Conservation (phyloP, 2,888 invertebrate species). For the Prionchulus punctatus region DNA sequence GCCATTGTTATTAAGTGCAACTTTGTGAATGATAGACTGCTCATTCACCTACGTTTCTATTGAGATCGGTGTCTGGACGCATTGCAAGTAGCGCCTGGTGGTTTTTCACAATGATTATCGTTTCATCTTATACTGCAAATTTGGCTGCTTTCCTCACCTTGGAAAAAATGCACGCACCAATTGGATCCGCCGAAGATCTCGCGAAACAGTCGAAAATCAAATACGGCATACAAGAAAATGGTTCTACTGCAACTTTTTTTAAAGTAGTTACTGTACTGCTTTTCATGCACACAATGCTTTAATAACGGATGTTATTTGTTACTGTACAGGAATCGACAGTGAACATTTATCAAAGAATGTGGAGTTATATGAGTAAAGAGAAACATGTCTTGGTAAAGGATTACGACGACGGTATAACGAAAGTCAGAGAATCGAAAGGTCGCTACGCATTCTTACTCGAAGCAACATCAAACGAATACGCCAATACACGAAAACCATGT, state of each 20-base stretch:
- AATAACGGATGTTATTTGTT: too few species aligned
- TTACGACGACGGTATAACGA: conserved; percentile 24
- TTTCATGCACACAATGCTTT: too few species aligned
- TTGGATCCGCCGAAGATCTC: conserved; percentile 70
- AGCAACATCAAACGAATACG: conserved; percentile 54
- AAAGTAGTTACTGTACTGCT: conserved; percentile 39
- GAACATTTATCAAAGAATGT: conserved; percentile 10
- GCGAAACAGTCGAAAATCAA: conserved; percentile 75
- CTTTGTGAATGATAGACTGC: too few species aligned
- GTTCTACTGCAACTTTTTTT: conserved; percentile 71
- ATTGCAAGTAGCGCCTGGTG: conserved; percentile 98
- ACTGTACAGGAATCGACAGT: conserved; percentile 8
- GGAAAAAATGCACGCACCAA: conserved; percentile 78
- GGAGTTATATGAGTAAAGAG: conserved; percentile 10
- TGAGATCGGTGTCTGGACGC: conserved; percentile 66
- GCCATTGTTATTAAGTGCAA: background rate
- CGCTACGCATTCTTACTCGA: conserved; percentile 47
- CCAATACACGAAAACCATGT: conserved; percentile 73
- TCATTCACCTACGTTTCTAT: background rate
- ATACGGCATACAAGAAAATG: conserved; percentile 53
- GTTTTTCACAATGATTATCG: conserved; percentile 94
- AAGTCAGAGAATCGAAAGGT: conserved; percentile 17
- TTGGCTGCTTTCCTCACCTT: conserved; percentile 86
- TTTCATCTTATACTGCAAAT: conserved; percentile 92
- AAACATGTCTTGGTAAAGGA: conserved; percentile 4